Evolutionary conservation across 2,888 invertebrate genomes (phyloP).

Genomic region (Mythimna vitellina): DNA sequence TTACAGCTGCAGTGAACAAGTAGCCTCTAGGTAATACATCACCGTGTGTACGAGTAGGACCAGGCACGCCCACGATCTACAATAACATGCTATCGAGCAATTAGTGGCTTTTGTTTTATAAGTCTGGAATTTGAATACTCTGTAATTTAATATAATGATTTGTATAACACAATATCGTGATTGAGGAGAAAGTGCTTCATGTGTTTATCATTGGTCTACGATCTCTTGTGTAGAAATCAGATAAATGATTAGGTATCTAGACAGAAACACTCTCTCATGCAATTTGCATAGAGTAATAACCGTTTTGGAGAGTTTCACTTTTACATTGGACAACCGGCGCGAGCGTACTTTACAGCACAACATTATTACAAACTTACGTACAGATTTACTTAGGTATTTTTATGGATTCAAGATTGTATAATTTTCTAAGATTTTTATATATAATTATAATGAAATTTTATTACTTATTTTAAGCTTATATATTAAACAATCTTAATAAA

Average conservation of each 20-base stretch:
- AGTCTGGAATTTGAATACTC: constrained; percentile 20
- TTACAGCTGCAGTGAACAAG: constrained; percentile 42
- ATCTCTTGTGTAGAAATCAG: not conserved
- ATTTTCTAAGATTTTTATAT: not conserved
- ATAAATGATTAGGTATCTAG: not conserved
- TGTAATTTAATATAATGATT: constrained; percentile 2
- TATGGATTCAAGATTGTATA: not conserved
- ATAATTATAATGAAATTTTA: not conserved
- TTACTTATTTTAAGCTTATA: no score
- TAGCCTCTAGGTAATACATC: constrained; percentile 50
- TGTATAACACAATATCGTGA: not conserved
- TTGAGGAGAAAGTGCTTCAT: constrained; percentile 7
- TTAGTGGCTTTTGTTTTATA: constrained; percentile 44
- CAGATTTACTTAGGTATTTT: not conserved
- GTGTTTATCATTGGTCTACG: not conserved
- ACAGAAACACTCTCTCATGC: not conserved
- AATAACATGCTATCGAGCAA: constrained; percentile 61
- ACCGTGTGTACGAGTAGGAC: constrained; percentile 29
- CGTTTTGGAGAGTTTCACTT: not conserved
- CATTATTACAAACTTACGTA: not conserved
- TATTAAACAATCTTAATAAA: not conserved
- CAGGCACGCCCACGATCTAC: constrained; percentile 46
- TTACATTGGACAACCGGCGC: not conserved
- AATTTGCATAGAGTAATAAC: constrained; percentile 13
- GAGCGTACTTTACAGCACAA: not conserved